Evolutionary conservation across 1,140 invertebrate species (phyloP).

Genomic region (Macrobrachium nipponense): DNA sequence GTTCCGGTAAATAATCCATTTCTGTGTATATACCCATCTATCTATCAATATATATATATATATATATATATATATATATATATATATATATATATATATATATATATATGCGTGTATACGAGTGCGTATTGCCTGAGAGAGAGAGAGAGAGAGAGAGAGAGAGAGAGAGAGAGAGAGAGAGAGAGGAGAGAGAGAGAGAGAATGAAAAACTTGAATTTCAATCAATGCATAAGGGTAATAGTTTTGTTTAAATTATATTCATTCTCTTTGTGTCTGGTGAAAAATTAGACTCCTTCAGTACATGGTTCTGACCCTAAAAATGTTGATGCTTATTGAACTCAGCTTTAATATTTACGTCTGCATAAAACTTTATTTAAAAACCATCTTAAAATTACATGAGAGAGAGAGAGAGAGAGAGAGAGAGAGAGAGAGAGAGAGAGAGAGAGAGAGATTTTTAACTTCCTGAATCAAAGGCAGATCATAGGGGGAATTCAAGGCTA

Average conservation of each 20-base stretch:
- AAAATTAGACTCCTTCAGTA: too few species aligned
- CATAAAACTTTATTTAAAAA: background rate
- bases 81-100: constrained; percentile 11
- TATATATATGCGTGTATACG: constrained; percentile 66
- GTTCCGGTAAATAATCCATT: background rate
- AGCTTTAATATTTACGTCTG: too few species aligned
- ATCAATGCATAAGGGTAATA: too few species aligned
- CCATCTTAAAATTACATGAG: background rate
- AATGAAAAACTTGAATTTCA: too few species aligned
- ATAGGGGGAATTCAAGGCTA: too few species aligned
- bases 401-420: background rate
- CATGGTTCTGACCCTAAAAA: background rate
- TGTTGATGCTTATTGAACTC: background rate
- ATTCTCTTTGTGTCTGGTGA: too few species aligned
- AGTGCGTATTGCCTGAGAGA: constrained; percentile 66
- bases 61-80: constrained; percentile 2
- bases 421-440: too few species aligned
- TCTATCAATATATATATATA: background rate
- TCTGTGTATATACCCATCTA: background rate
- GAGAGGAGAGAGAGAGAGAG: background rate
- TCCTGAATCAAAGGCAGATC: too few species aligned
- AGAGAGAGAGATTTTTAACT: too few species aligned
- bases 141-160: constrained; percentile 69
- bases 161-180: too few species aligned
- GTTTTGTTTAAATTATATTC: too few species aligned